These are phyloP conservation scores for Virgularia gustaviana DNA, from an alignment of 92 coral and sea anemone genomes.

Conservation along the genomic window DNA sequence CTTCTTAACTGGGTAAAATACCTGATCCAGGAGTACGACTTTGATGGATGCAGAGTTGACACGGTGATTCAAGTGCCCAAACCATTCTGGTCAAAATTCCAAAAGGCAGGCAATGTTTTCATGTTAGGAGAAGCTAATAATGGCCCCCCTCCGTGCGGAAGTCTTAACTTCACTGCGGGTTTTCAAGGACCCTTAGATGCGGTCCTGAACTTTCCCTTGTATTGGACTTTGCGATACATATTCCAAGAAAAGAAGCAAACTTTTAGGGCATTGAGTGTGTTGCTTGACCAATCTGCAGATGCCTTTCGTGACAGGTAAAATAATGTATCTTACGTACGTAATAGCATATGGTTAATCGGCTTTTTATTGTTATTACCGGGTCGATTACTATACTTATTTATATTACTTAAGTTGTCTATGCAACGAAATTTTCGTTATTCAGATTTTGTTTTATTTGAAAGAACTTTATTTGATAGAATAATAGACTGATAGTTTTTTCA, in stretches of 20 bases:
- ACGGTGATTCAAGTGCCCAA: conserved; percentile 75
- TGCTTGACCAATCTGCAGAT: conserved; percentile 43
- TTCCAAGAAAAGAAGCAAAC: conserved; percentile 62
- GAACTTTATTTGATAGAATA: too few species aligned
- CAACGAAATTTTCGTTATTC: not conserved
- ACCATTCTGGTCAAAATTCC: conserved; percentile 63
- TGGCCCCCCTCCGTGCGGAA: conserved; percentile 74
- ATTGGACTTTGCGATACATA: conserved; percentile 64
- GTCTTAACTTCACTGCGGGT: conserved; percentile 52
- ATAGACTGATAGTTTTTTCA: not conserved
- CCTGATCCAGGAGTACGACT: conserved; percentile 54
- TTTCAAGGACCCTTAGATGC: conserved; percentile 66
- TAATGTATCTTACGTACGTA: too few species aligned
- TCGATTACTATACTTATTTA: too few species aligned
- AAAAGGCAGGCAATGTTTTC: conserved; percentile 57
- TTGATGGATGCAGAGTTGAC: conserved; percentile 75
- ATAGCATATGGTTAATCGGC: too few species aligned
- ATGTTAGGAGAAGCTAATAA: conserved; percentile 75
- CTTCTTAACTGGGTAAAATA: conserved; percentile 57
- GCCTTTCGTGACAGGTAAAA: conserved; percentile 57
- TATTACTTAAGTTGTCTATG: too few species aligned
- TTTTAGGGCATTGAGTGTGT: conserved; percentile 54
- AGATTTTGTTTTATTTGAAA: too few species aligned
- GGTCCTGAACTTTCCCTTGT: conserved; percentile 64
- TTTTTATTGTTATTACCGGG: too few species aligned